These are phyloP conservation scores for Amia ocellicauda DNA, from an alignment of 2,113 vertebrate genomes.

Conservation along the genomic window DNA sequence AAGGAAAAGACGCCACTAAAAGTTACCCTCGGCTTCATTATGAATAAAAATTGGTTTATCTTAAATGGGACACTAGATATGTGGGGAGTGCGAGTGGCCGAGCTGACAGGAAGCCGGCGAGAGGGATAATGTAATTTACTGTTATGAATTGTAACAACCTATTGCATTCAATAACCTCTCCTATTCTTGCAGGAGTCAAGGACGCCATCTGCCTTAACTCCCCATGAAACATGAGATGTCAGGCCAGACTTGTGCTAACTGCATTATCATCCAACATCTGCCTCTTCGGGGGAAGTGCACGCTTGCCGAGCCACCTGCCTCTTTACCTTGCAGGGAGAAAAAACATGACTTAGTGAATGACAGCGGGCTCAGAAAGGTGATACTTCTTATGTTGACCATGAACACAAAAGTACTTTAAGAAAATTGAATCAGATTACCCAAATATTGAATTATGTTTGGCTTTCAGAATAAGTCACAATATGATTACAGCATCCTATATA, in stretches of 20 bases:
- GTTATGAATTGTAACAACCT: constrained; percentile 35
- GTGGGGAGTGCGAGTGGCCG: constrained; percentile 3
- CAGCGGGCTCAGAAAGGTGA: constrained; percentile 14
- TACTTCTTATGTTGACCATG: constrained; percentile 14
- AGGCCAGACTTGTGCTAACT: constrained; percentile 33
- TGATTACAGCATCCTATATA: too few relatives aligned
- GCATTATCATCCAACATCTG: constrained; percentile 44
- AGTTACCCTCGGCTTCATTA: not conserved
- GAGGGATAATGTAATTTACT: constrained; percentile 6
- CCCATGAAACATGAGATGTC: constrained; percentile 45
- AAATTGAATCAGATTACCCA: constrained; percentile 13
- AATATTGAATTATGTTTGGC: not conserved
- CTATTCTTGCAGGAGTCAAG: constrained; percentile 47
- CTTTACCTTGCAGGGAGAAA: not conserved
- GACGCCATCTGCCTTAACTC: constrained; percentile 49
- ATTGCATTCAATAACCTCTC: constrained; percentile 36
- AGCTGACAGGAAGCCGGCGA: constrained; percentile 8
- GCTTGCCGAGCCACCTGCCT: constrained; percentile 9
- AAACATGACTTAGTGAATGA: constrained; percentile 10
- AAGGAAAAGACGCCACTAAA: constrained; percentile 4
- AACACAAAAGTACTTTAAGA: not conserved
- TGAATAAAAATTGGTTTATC: constrained; percentile 6
- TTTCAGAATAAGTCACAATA: constrained; percentile 10
- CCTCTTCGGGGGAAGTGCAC: constrained; percentile 8
- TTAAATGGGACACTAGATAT: constrained; percentile 17